phyloP scores from a whole-genome alignment of 2,797 vertebrate genomes.

The Trachurus trachurus region DNA sequence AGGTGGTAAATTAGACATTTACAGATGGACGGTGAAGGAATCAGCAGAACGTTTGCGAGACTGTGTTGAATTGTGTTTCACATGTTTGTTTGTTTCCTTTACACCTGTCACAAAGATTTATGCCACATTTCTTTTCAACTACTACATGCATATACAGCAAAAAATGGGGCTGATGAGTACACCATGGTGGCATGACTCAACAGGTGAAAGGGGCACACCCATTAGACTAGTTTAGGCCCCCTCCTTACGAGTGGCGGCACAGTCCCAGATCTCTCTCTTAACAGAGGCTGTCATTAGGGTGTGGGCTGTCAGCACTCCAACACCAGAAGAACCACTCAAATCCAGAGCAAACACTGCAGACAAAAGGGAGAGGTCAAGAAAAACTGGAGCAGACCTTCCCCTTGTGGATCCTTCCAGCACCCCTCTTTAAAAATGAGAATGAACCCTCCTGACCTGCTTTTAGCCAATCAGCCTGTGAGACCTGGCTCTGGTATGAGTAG shows the following conservation, averaged over 20 bases:
- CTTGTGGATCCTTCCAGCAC: constrained; percentile 59
- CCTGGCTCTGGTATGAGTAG: constrained; percentile 48
- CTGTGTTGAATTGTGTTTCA: constrained; percentile 9
- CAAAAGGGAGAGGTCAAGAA: constrained; percentile 65
- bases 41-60: constrained; percentile 22
- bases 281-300: constrained; percentile 69
- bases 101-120: constrained; percentile 24
- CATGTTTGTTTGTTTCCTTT: not conserved
- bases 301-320: constrained; percentile 69
- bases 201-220: constrained; percentile 78
- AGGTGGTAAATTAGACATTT: constrained; percentile 33
- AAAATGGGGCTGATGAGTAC: constrained; percentile 43
- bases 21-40: constrained; percentile 23
- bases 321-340: constrained; percentile 68
- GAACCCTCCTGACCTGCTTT: constrained; percentile 76
- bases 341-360: constrained; percentile 76
- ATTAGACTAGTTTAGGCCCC: constrained; percentile 58
- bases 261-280: constrained; percentile 55
- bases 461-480: constrained; percentile 49
- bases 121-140: not conserved
- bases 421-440: constrained; percentile 56
- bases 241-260: constrained; percentile 44
- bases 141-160: constrained; percentile 37
- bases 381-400: constrained; percentile 71
- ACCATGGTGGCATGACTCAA: constrained; percentile 77